Conservation (phyloP, 2,797 vertebrate species). For the Cuculus canorus region DNA sequence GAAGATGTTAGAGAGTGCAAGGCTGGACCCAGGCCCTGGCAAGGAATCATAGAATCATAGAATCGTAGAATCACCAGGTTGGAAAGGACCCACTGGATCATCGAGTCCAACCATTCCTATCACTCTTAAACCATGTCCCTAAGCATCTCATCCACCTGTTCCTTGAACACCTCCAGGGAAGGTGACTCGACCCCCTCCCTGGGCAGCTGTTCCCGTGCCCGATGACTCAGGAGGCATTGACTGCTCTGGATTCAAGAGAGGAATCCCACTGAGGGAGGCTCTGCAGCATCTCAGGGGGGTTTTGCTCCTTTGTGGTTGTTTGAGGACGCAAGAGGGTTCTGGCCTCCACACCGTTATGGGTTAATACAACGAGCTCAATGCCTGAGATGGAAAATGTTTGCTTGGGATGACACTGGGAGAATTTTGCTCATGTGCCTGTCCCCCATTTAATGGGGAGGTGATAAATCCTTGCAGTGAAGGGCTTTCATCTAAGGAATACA, state of each 20-base stretch:
- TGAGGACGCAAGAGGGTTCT: background rate
- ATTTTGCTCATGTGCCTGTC: background rate
- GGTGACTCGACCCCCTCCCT: too few species aligned
- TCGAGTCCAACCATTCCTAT: too few species aligned
- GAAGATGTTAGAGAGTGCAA: background rate
- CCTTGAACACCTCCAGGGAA: too few species aligned
- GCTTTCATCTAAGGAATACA: background rate
- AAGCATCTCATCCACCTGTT: too few species aligned
- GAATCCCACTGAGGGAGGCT: background rate
- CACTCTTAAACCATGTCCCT: too few species aligned
- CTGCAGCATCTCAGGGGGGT: background rate
- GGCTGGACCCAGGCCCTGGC: background rate
- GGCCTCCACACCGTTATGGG: fast-evolving
- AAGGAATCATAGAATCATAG: too few species aligned
- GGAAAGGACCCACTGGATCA: too few species aligned
- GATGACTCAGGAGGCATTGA: too few species aligned
- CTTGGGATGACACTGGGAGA: background rate
- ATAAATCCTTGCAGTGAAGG: background rate
- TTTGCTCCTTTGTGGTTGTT: background rate
- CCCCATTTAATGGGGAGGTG: background rate
- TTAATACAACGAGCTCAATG: background rate
- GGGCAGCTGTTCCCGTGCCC: too few species aligned
- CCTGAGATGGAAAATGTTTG: background rate
- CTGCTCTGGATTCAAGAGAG: background rate
- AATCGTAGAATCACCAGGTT: too few species aligned